These are phyloP conservation scores for Brenthis hecate DNA, from an alignment of 2,888 invertebrate species.

Conservation along the genomic window DNA sequence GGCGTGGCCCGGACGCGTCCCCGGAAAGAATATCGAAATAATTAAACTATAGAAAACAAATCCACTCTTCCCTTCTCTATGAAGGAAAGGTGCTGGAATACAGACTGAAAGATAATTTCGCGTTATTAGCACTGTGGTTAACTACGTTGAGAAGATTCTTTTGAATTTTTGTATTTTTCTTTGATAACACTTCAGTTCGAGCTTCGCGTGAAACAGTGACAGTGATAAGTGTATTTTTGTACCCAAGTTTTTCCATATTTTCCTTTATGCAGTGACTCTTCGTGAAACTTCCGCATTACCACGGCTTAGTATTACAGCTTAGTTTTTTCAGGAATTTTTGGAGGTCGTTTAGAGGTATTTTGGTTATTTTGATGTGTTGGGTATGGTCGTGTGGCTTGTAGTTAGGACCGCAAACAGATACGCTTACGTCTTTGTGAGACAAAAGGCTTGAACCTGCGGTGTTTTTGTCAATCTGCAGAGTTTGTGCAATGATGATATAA, in stretches of 20 bases:
- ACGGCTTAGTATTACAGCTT: slow-evolving; percentile 66
- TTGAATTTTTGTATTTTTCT: slow-evolving; percentile 39
- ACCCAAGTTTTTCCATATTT: slow-evolving; percentile 37
- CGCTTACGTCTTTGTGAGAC: slow-evolving; percentile 69
- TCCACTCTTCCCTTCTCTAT: slow-evolving; percentile 70
- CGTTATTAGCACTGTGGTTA: slow-evolving; percentile 74
- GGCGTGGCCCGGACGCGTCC: slow-evolving; percentile 74
- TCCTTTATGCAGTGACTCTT: slow-evolving; percentile 48
- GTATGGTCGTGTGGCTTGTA: slow-evolving; percentile 74
- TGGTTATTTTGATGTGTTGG: slow-evolving; percentile 73
- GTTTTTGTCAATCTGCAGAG: slow-evolving; percentile 40
- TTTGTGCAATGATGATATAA: slow-evolving; percentile 30
- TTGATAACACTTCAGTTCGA: slow-evolving; percentile 40
- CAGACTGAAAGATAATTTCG: slow-evolving; percentile 55
- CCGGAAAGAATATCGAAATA: slow-evolving; percentile 55
- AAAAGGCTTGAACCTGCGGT: slow-evolving; percentile 54
- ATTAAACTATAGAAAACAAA: slow-evolving; percentile 53
- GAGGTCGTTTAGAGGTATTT: slow-evolving; percentile 62
- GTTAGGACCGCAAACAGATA: slow-evolving; percentile 59
- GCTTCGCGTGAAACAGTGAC: slow-evolving; percentile 44
- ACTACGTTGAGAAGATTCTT: slow-evolving; percentile 67
- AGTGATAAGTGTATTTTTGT: slow-evolving; percentile 40
- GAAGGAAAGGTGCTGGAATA: slow-evolving; percentile 67
- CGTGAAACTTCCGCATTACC: slow-evolving; percentile 48
- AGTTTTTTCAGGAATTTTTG: slow-evolving; percentile 43